A percentile compares a stretch with the other conserved stretches of the same genome.
These are phyloP conservation scores for Crematogaster levior DNA, from an alignment of 2,888 invertebrate genomes.

Conservation along the genomic window DNA sequence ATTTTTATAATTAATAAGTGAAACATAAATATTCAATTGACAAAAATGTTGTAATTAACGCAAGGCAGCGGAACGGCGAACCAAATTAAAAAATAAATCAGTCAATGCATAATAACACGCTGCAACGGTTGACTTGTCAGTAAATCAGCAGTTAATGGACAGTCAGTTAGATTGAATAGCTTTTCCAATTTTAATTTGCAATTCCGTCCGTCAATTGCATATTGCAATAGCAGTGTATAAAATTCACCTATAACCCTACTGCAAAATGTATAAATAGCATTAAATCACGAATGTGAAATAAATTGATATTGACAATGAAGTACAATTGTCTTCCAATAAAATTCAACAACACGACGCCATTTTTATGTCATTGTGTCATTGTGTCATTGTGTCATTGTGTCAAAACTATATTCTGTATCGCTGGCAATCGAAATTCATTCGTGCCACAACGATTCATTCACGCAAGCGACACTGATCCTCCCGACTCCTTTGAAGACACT, in stretches of 20 bases:
- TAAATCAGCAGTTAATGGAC: slow-evolving; percentile 55
- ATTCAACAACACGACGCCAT: slow-evolving; percentile 5
- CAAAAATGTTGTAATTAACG: slow-evolving; percentile 10
- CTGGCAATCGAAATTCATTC: slow-evolving; percentile 13
- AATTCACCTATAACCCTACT: slow-evolving; percentile 20
- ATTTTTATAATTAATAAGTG: slow-evolving; percentile 10
- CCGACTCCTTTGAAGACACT: slow-evolving; percentile 52
- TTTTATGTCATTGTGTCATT: slow-evolving; percentile 23
- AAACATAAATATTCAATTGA: background rate
- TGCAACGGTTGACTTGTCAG: slow-evolving; percentile 26
- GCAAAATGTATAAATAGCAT: slow-evolving; percentile 30
- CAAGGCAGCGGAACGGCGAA: background rate
- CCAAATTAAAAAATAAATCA: slow-evolving; percentile 38
- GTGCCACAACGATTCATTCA: background rate
- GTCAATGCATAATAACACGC: slow-evolving; percentile 30
- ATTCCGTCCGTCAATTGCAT: slow-evolving; percentile 30
- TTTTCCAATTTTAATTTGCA: slow-evolving; percentile 51
- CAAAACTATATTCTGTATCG: background rate
- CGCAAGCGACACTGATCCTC: background rate
- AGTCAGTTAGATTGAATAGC: slow-evolving; percentile 39
- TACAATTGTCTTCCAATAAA: slow-evolving; percentile 22
- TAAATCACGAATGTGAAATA: slow-evolving; percentile 12
- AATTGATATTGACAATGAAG: slow-evolving; percentile 38
- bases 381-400: slow-evolving; percentile 14
- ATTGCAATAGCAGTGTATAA: slow-evolving; percentile 31